Percentiles rank a stretch among this genome's conserved stretches.
phyloP scores from a whole-genome alignment of 2,113 vertebrate genomes.

The Mixornis gularis region DNA sequence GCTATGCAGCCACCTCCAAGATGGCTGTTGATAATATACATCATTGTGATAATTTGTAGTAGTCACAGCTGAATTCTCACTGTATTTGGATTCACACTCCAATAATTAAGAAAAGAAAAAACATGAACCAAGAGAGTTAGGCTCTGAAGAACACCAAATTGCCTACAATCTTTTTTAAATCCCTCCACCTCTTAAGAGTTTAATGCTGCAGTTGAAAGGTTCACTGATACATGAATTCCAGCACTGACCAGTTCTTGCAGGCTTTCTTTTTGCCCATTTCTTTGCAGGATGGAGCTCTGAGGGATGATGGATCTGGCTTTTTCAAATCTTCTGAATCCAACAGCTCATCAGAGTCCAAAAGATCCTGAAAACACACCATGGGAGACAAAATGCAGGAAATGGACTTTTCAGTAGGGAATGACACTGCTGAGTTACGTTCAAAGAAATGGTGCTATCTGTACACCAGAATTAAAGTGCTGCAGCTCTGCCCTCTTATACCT shows the following conservation, averaged over 20 bases:
- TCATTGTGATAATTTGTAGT: neutral
- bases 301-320: slow-evolving; percentile 86
- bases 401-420: neutral
- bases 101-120: neutral
- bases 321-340: slow-evolving; percentile 90
- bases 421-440: neutral
- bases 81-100: neutral
- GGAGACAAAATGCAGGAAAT: neutral
- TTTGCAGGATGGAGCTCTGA: slow-evolving; percentile 80
- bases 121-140: neutral
- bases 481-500: neutral
- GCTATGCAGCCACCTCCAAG: neutral
- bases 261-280: slow-evolving; percentile 86
- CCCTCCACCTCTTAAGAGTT: neutral
- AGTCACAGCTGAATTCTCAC: neutral
- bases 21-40: neutral
- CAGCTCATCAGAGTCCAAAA: slow-evolving; percentile 90
- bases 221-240: rapidly evolving
- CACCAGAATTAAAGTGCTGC: neutral
- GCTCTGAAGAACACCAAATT: neutral
- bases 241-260: slow-evolving; percentile 92
- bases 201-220: neutral
- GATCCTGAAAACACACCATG: slow-evolving; percentile 72
- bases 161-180: neutral
- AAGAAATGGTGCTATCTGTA: neutral